phyloP scores from a whole-genome alignment of 2,113 vertebrate species.

The Lophius piscatorius region DNA sequence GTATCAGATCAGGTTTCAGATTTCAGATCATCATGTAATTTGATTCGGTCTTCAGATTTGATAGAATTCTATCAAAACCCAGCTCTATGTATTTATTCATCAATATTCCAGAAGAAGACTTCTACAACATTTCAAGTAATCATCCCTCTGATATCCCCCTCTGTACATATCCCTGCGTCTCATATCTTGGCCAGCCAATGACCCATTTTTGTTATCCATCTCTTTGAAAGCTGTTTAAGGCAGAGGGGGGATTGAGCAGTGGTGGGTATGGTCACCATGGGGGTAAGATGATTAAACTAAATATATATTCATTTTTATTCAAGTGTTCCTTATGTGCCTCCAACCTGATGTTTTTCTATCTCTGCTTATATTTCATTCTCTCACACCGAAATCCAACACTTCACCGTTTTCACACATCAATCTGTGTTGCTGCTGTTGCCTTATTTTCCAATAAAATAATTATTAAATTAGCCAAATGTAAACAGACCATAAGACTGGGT shows the following conservation, averaged over 20 bases:
- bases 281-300: slow-evolving; percentile 72
- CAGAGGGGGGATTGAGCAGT: slow-evolving; percentile 12
- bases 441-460: background rate
- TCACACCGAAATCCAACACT: slow-evolving; percentile 4
- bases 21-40: background rate
- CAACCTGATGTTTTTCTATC: slow-evolving; percentile 14
- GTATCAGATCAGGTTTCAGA: background rate
- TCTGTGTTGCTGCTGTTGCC: slow-evolving; percentile 2
- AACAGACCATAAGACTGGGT: background rate
- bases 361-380: slow-evolving; percentile 15
- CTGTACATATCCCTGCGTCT: background rate
- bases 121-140: slow-evolving; percentile 5
- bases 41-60: background rate
- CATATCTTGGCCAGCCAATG: slow-evolving; percentile 33
- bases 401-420: slow-evolving; percentile 1
- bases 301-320: slow-evolving; percentile 55
- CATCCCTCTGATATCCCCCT: background rate
- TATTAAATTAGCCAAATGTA: slow-evolving; percentile 4
- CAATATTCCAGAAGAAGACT: slow-evolving; percentile 2
- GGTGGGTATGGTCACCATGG: slow-evolving; percentile 38
- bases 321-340: slow-evolving; percentile 32
- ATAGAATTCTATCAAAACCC: background rate
- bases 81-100: background rate
- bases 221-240: slow-evolving; percentile 56
- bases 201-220: slow-evolving; percentile 49